A percentile compares a stretch with the other conserved stretches of the same genome.
Evolutionary conservation across 2,888 invertebrate species (phyloP).

Genomic region (Caradrina kadenii): DNA sequence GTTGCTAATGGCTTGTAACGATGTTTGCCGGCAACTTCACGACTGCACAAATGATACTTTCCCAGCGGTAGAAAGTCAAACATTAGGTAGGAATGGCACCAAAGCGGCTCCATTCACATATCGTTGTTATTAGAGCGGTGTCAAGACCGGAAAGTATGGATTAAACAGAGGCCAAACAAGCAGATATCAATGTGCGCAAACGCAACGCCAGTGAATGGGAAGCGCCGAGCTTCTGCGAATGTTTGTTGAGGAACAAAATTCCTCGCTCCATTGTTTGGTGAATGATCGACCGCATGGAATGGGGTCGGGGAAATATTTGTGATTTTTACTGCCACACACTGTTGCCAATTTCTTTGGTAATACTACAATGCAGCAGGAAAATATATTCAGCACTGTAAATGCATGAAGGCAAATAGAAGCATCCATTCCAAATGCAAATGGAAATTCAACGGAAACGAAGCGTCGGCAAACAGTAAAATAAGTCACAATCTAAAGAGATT

Average conservation of each 20-base stretch:
- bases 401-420: slow-evolving; percentile 19
- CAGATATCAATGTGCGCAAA: slow-evolving; percentile 74
- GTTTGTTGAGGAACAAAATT: slow-evolving; percentile 82
- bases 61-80: slow-evolving; percentile 87
- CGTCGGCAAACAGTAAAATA: slow-evolving; percentile 8
- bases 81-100: slow-evolving; percentile 81
- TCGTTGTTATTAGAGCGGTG: slow-evolving; percentile 82
- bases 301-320: slow-evolving; percentile 65
- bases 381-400: slow-evolving; percentile 38
- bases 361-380: slow-evolving; percentile 35
- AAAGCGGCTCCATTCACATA: slow-evolving; percentile 80
- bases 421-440: slow-evolving; percentile 24
- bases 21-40: slow-evolving; percentile 76
- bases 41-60: slow-evolving; percentile 84
- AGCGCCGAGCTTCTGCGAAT: slow-evolving; percentile 79
- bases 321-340: slow-evolving; percentile 54
- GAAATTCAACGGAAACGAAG: slow-evolving; percentile 24
- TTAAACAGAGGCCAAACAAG: slow-evolving; percentile 81
- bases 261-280: slow-evolving; percentile 81
- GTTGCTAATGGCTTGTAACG: slow-evolving; percentile 80
- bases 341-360: slow-evolving; percentile 52
- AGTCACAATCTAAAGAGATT: not conserved
- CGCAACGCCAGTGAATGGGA: slow-evolving; percentile 78
- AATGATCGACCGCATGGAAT: slow-evolving; percentile 67
- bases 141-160: slow-evolving; percentile 82